Evolutionary conservation across 1,140 invertebrate species (phyloP).

Genomic region (Euschistus heros): DNA sequence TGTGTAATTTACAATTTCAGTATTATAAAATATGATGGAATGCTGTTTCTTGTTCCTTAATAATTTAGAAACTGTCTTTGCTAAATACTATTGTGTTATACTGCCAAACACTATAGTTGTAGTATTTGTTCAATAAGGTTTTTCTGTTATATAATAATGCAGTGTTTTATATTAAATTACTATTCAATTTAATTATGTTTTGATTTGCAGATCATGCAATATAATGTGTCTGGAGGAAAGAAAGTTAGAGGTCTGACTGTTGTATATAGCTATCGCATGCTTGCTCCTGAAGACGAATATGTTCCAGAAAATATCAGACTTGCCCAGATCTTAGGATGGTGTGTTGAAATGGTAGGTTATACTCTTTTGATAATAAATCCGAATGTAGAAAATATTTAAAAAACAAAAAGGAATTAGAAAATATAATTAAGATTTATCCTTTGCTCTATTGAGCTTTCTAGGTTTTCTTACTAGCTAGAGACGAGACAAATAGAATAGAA

Average conservation of each 20-base stretch:
- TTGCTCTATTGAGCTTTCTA: no score
- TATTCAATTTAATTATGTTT: constrained; percentile 18
- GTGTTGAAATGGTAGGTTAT: constrained; percentile 74
- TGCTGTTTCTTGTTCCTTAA: no score
- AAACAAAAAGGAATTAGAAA: no score
- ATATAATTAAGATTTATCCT: no score
- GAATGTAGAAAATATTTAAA: no score
- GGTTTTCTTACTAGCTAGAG: no score
- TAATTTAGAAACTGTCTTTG: no score
- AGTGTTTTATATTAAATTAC: background rate
- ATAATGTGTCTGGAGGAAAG: constrained; percentile 67
- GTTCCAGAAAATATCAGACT: constrained; percentile 67
- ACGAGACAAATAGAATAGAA: no score
- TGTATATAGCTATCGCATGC: constrained; percentile 65
- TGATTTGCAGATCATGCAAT: constrained; percentile 53
- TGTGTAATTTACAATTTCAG: no score
- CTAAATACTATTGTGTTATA: no score
- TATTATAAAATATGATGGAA: no score
- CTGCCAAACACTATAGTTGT: no score
- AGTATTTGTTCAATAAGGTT: constrained; percentile 14
- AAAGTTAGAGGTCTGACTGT: constrained; percentile 72
- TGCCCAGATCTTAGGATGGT: constrained; percentile 85
- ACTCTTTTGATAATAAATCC: background rate
- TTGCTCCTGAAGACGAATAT: constrained; percentile 43
- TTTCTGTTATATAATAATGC: constrained; percentile 19